phyloP scores from a whole-genome alignment of 2,797 vertebrate genomes.

The Nannoperca australis region DNA sequence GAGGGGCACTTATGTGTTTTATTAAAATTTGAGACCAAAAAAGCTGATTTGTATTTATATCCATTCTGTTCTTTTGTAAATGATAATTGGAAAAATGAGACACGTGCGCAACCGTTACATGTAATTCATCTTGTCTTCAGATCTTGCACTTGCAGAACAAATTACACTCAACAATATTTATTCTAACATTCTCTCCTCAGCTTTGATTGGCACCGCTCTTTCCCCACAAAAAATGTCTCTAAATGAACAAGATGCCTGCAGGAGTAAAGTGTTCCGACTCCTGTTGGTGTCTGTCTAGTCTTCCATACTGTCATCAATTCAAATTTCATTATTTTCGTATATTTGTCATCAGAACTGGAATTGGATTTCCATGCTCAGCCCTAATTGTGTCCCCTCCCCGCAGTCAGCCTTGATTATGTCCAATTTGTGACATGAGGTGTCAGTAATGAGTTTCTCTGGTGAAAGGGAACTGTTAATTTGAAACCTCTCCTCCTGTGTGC shows the following conservation, averaged over 20 bases:
- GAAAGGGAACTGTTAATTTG: constrained; percentile 66
- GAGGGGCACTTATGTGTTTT: neutral
- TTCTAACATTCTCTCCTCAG: constrained; percentile 4
- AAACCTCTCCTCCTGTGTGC: constrained; percentile 46
- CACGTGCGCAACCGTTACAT: neutral
- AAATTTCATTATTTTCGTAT: constrained; percentile 65
- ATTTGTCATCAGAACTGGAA: constrained; percentile 61
- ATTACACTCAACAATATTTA: neutral
- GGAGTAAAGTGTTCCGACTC: constrained; percentile 49
- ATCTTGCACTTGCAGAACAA: constrained; percentile 8
- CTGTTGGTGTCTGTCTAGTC: constrained; percentile 35
- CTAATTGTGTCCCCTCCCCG: constrained; percentile 65
- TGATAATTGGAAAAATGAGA: neutral
- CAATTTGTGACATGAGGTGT: constrained; percentile 69
- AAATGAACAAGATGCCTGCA: constrained; percentile 44
- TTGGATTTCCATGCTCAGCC: constrained; percentile 61
- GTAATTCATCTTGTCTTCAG: constrained; percentile 3
- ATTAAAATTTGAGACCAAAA: neutral
- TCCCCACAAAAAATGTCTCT: constrained; percentile 26
- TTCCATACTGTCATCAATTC: constrained; percentile 58
- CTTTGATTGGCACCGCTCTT: constrained; percentile 20
- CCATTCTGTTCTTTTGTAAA: constrained; percentile 2
- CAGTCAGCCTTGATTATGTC: constrained; percentile 66
- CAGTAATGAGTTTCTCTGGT: constrained; percentile 72
- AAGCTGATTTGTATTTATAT: neutral